Base-by-base conservation (phyloP, 2,888 invertebrate genomes). In the Caenorhabditis uteleia region DNA sequence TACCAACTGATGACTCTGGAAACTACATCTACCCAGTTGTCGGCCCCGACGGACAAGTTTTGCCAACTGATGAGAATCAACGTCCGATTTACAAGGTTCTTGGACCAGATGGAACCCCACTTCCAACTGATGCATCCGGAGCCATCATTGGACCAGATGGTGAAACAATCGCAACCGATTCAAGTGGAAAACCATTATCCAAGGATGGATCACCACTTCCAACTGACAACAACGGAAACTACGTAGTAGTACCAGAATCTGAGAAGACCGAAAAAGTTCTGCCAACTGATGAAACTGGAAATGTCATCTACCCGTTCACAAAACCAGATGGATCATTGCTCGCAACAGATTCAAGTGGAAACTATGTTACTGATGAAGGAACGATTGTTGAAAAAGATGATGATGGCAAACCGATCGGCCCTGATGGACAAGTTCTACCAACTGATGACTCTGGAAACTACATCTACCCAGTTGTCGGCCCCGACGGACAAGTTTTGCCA, bases 171-270 rank as follows among this genome's bases (percentile, higher is more conserved):
- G 55, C 60, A 21, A 60, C 60, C 2, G 60, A 60, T 38, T 7
- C 47, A 40, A 68, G 26, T 14, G 76, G 76, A 31, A 56, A 58
- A 20, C 70, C 70, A 10, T 31, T 70, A 12, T 54, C 48, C 23
- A 27, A 27, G 16, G 44, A 44, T 20, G 44, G 44, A 44, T 31
- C 33, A 44, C 74, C 74, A 8, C 53, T 74, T 40, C 75, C 75
- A 1, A 75, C 76, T 8, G 76, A 75, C 43, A 53, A 49, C 31
- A 47, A 51, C 20, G 73, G 77, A n/a, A 57, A 55, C 23, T 33
- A 31, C 20, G 48, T 77, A 20, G 43, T 56, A 20, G 66, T 75
- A 12, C 49, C 74, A 3, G 42, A 12, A 6, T 42, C 34, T 23
- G 36, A 33, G 5, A 55, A 50, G n/a, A 39, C 20, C 8, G 54